Percentiles rank a stretch among this genome's conserved stretches.
phyloP scores from a whole-genome alignment of 92 coral and sea anemone genomes.

The Hydrozoanthus gracilis region DNA sequence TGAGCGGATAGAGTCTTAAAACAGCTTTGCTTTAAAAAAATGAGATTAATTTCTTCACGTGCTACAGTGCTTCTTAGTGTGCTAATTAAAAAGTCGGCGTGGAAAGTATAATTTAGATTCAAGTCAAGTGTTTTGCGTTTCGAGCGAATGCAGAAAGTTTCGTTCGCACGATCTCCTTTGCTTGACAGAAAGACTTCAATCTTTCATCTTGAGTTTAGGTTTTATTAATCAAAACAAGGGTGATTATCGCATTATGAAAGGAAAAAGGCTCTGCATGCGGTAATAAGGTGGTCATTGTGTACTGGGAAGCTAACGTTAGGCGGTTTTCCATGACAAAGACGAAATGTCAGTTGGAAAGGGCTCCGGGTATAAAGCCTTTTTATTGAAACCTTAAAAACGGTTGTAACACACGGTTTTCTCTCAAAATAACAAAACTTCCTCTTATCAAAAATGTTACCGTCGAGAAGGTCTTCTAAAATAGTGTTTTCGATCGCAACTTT shows the following conservation, averaged over 20 bases:
- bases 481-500: slow-evolving; percentile 6
- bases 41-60: slow-evolving; percentile 12
- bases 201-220: slow-evolving; percentile 19
- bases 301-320: slow-evolving; percentile 18
- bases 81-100: slow-evolving; percentile 16
- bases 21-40: slow-evolving; percentile 11
- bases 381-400: background rate
- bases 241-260: slow-evolving; percentile 28
- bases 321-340: slow-evolving; percentile 47
- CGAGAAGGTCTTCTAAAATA: background rate
- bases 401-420: background rate
- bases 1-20: slow-evolving; percentile 16
- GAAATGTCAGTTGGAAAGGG: slow-evolving; percentile 17
- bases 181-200: slow-evolving; percentile 11
- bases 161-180: background rate
- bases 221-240: slow-evolving; percentile 38
- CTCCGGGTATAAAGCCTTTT: background rate
- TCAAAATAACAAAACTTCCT: background rate
- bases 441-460: background rate
- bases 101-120: slow-evolving; percentile 16
- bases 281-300: slow-evolving; percentile 23
- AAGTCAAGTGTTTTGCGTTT: slow-evolving; percentile 22
- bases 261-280: slow-evolving; percentile 32
- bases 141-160: slow-evolving; percentile 4
- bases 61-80: slow-evolving; percentile 19